Conservation (phyloP, 2,888 invertebrate genomes). For the Gibbula magus region DNA sequence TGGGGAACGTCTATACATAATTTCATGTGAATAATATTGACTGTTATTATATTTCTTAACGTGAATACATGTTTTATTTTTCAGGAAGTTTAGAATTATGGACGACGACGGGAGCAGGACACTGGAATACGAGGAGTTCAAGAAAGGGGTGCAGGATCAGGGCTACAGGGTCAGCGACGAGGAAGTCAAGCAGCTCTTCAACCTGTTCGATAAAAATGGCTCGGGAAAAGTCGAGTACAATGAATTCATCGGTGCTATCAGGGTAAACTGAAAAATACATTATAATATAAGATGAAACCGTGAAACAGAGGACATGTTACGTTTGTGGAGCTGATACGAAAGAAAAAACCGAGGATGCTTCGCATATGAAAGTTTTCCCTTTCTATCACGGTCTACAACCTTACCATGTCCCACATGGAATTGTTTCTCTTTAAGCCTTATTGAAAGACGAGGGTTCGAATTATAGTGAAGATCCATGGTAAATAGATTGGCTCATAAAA, state of each 20-base stretch:
- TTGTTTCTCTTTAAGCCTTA: too few species aligned
- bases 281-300: too few species aligned
- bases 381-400: too few species aligned
- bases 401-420: too few species aligned
- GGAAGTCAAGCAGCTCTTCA: slow-evolving; percentile 78
- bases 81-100: slow-evolving; percentile 86
- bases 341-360: too few species aligned
- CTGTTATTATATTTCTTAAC: slow-evolving; percentile 54
- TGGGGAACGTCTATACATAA: too few species aligned
- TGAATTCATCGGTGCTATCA: slow-evolving; percentile 88
- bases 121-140: slow-evolving; percentile 88
- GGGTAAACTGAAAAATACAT: slow-evolving; percentile 71
- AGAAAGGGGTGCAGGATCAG: slow-evolving; percentile 85
- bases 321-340: too few species aligned
- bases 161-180: slow-evolving; percentile 82
- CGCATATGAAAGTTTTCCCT: too few species aligned
- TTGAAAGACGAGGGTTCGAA: too few species aligned
- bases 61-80: slow-evolving; percentile 75
- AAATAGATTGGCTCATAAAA: too few species aligned
- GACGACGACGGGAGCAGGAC: slow-evolving; percentile 92
- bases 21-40: background rate
- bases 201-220: slow-evolving; percentile 85
- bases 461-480: too few species aligned
- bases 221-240: slow-evolving; percentile 89
- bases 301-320: too few species aligned